Evolutionary conservation across 2,797 vertebrate species (phyloP), one percentile per base, ranked within the genome.

Genomic region (Pangasius mekongensis): DNA sequence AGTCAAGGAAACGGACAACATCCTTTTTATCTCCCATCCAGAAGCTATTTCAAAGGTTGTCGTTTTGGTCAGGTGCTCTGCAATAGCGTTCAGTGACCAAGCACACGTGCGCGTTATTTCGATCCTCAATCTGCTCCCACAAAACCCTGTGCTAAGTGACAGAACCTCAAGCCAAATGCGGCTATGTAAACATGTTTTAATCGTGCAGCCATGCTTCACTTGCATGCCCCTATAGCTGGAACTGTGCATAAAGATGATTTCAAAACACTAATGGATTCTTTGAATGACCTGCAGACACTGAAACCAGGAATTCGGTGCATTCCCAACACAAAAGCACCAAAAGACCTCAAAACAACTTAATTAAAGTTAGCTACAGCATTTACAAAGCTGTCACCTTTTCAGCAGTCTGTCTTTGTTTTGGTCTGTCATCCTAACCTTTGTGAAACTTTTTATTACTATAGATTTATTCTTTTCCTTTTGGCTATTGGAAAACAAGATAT

Each of bases 241-340:
- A 69, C 76, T 47, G 47, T 58, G 67, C 73, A 86, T 81, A 86
- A 88, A 80, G 69, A 85, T 64, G 64, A 86, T 36, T 87, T 84
- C 77, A 60, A 56, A 76, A 85, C 84, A 83, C 73, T 84, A 91
- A 89, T 80, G 67, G 86, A 86, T 58, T 22, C 78, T 84, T 43
- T 89, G 87, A 87, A 86, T 89, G 71, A 86, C 88, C 86, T 77
- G 78, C 85, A 91, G 82, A 86, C 83, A 91, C 71, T 87, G 89
- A 90, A 86, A 92, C 84, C 86, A 87, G 83, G 87, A 92, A 90
- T 92, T 87, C 54, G 77, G 84, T 83, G 89, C 66, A 89, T 62
- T 69, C 78, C 84, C 60, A 87, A 88, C 78, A 92, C 86, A 91
- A 91, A 89, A 64, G 78, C 83, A 89, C 66, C 66, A 86, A 66